Conservation (phyloP, 2,888 invertebrate genomes). For the Macropis europaea region DNA sequence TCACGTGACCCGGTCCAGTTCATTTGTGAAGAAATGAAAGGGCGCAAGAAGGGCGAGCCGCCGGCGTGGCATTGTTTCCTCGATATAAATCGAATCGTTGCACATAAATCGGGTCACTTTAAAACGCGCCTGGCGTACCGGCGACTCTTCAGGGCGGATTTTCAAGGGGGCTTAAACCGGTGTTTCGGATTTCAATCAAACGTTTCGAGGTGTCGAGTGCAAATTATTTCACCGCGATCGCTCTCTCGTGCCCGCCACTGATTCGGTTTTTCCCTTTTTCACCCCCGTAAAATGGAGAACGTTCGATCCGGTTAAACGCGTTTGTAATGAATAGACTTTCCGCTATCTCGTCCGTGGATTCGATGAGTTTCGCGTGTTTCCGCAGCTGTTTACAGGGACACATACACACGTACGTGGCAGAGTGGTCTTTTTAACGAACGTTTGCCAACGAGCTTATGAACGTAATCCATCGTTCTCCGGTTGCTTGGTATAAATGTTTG, state of each 20-base stretch:
- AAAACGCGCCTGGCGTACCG: conserved; percentile 11
- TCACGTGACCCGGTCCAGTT: conserved; percentile 3
- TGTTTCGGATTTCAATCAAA: conserved; percentile 39
- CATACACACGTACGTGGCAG: no score
- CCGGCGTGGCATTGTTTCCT: conserved; percentile 38
- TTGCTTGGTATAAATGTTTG: no score
- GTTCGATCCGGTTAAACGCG: not conserved
- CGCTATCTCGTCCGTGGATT: no score
- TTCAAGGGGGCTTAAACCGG: conserved; percentile 6
- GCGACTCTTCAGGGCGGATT: not conserved
- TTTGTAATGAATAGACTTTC: not conserved
- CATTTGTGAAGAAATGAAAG: conserved; percentile 44
- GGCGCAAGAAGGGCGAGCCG: conserved; percentile 11
- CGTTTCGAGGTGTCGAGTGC: not conserved
- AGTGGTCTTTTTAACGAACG: no score
- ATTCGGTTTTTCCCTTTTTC: not conserved
- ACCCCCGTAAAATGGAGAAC: not conserved
- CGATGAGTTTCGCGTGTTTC: no score
- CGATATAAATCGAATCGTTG: conserved; percentile 39
- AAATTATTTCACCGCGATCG: conserved; percentile 12
- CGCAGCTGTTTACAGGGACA: no score
- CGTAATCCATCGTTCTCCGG: no score
- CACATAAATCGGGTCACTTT: conserved; percentile 46
- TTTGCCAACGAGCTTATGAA: no score
- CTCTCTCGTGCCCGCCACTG: not conserved